Conservation (phyloP, 2,113 vertebrate species). For the Xiphophorus couchianus region DNA sequence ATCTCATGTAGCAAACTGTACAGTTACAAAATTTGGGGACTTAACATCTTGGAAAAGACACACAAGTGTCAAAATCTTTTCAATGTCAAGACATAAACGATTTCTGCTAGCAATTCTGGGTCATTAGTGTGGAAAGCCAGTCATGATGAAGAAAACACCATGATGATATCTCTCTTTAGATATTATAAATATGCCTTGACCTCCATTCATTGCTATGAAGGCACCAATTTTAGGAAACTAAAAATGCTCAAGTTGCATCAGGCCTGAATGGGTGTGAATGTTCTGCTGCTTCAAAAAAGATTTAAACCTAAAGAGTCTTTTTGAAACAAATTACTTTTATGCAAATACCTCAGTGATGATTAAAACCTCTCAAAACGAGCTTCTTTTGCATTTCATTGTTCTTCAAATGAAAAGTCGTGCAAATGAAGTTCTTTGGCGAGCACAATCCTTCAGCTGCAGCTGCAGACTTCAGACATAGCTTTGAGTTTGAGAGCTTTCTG, state of each 20-base stretch:
- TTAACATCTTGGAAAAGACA: too few relatives aligned
- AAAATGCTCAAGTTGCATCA: too few relatives aligned
- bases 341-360: slow-evolving; percentile 28
- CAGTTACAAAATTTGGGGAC: too few relatives aligned
- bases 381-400: background rate
- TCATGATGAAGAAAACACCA: too few relatives aligned
- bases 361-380: slow-evolving; percentile 3
- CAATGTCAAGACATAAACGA: background rate
- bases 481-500: background rate
- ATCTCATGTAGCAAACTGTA: too few relatives aligned
- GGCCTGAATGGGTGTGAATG: too few relatives aligned
- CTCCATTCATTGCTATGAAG: too few relatives aligned
- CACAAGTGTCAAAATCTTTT: background rate
- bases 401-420: background rate
- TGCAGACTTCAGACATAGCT: slow-evolving; percentile 17
- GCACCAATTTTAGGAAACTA: too few relatives aligned
- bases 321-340: slow-evolving; percentile 30
- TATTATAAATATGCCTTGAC: too few relatives aligned
- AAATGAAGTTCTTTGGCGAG: background rate
- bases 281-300: background rate
- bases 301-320: background rate
- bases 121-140: too few relatives aligned
- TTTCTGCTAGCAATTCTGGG: too few relatives aligned
- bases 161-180: too few relatives aligned
- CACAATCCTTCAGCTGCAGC: slow-evolving; percentile 11